These are phyloP conservation scores for Chrysoperla carnea DNA, from an alignment of 1,140 invertebrate genomes.

Conservation along the genomic window DNA sequence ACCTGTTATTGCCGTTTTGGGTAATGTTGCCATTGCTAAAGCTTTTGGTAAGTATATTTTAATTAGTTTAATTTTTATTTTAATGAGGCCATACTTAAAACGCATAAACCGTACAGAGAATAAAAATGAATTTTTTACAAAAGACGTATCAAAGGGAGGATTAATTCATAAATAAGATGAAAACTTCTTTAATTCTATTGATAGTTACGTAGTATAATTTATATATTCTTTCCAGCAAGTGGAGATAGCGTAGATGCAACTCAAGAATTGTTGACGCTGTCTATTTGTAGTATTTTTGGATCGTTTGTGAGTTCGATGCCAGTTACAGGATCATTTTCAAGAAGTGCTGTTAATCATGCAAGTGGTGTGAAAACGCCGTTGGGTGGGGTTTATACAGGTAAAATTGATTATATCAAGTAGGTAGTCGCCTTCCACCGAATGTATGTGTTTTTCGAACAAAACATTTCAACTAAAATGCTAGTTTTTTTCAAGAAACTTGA, in stretches of 20 bases:
- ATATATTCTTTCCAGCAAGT: conserved; percentile 41
- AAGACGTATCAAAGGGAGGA: background rate
- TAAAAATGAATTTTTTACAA: no score
- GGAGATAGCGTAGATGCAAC: conserved; percentile 64
- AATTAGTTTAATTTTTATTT: no score
- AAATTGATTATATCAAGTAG: conserved; percentile 6
- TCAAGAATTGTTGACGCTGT: conserved; percentile 69
- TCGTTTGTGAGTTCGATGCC: conserved; percentile 84
- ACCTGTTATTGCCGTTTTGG: conserved; percentile 64
- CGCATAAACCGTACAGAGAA: background rate
- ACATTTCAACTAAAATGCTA: no score
- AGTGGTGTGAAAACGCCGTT: conserved; percentile 81
- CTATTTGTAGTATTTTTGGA: conserved; percentile 73
- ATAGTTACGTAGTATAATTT: no score
- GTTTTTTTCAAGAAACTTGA: no score
- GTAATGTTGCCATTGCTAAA: conserved; percentile 74
- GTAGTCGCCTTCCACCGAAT: no score
- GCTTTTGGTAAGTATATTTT: conserved; percentile 49
- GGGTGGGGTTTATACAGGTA: conserved; percentile 74
- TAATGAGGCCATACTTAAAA: background rate
- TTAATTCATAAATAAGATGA: no score
- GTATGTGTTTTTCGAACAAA: no score
- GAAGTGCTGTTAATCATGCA: conserved; percentile 85
- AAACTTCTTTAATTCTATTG: no score
- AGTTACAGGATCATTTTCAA: conserved; percentile 78